Conservation (phyloP, 2,797 vertebrate genomes). For the Neoniphon sammara region DNA sequence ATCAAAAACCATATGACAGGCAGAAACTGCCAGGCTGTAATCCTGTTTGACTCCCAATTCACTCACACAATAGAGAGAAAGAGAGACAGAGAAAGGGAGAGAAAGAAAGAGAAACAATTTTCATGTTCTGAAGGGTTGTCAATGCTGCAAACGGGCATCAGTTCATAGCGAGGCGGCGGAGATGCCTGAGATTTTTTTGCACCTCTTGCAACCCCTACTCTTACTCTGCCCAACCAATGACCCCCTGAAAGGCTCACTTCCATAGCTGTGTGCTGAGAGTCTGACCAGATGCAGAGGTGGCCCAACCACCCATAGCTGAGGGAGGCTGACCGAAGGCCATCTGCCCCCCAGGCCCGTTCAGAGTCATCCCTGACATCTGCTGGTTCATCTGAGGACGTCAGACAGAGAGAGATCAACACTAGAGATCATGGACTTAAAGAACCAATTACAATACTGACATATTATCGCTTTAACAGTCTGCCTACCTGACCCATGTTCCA, state of each 20-base stretch:
- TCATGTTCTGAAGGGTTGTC: constrained; percentile 76
- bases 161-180: constrained; percentile 77
- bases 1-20: constrained; percentile 78
- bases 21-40: constrained; percentile 85
- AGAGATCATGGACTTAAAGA: background rate
- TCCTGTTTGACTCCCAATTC: constrained; percentile 84
- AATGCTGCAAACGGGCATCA: constrained; percentile 69
- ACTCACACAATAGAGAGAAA: constrained; percentile 91
- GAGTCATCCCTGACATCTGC: constrained; percentile 92
- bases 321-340: constrained; percentile 88
- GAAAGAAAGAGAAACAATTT: constrained; percentile 67
- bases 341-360: constrained; percentile 82
- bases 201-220: constrained; percentile 50
- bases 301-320: constrained; percentile 88
- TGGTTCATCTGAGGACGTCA: constrained; percentile 87
- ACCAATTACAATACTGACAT: background rate
- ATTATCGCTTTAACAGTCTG: background rate
- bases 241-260: constrained; percentile 85
- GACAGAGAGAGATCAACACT: constrained; percentile 16
- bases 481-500: constrained; percentile 94
- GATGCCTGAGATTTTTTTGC: constrained; percentile 60
- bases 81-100: constrained; percentile 75
- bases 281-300: constrained; percentile 88
- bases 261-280: constrained; percentile 96
- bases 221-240: constrained; percentile 53